These are phyloP conservation scores for Dasyurus viverrinus DNA, from an alignment of 2,113 vertebrate genomes.

Conservation along the genomic window DNA sequence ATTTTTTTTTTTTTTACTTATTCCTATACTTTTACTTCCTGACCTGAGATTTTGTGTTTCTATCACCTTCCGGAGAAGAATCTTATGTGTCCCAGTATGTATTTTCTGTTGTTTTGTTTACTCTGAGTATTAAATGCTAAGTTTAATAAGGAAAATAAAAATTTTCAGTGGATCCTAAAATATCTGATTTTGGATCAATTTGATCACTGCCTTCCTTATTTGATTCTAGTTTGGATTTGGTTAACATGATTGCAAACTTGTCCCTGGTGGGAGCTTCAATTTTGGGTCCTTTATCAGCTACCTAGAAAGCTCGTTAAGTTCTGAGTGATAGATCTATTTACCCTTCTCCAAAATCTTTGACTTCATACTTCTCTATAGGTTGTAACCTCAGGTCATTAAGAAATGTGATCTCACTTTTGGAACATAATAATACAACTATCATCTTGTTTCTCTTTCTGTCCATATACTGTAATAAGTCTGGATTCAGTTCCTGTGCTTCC, in stretches of 20 bases:
- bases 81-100: not conserved
- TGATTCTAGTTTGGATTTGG: not conserved
- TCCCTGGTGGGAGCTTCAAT: not conserved
- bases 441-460: not conserved
- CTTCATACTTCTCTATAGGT: not conserved
- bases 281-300: not conserved
- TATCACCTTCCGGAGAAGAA: not conserved
- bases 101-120: not conserved
- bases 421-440: not conserved
- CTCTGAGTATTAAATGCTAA: not conserved
- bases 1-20: not conserved
- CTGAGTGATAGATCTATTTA: not conserved
- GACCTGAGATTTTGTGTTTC: not conserved
- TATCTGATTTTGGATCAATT: not conserved
- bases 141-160: not conserved
- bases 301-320: not conserved
- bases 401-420: not conserved
- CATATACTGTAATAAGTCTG: not conserved
- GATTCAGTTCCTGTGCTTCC: not conserved
- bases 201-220: not conserved
- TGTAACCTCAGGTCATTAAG: not conserved
- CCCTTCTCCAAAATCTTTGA: not conserved
- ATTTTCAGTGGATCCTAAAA: not conserved
- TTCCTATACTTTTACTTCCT: not conserved
- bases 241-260: not conserved